Evolutionary conservation across 2,888 invertebrate genomes (phyloP).

Genomic region (Ligdia adustata): DNA sequence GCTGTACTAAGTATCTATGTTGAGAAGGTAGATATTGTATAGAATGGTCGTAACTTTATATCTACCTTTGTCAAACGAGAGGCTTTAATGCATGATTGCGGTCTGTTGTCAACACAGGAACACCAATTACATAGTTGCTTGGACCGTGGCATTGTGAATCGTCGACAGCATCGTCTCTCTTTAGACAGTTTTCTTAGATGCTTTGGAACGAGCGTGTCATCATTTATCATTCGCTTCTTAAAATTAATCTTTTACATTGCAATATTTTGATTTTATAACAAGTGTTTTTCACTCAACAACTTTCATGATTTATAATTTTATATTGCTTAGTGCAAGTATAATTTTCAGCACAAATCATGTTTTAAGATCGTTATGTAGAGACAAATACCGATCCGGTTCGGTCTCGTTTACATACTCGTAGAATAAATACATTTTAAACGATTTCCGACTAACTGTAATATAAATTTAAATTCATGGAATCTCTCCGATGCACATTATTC

Average conservation of each 20-base stretch:
- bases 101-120: conserved; percentile 51
- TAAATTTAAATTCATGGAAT: conserved; percentile 10
- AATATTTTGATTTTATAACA: neutral
- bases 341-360: conserved; percentile 20
- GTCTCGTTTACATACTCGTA: conserved; percentile 21
- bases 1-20: too few species aligned
- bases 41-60: too few species aligned
- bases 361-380: conserved; percentile 15
- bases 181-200: too few species aligned
- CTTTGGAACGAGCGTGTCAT: too few species aligned
- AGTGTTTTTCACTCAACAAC: too few species aligned
- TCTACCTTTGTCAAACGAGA: conserved; percentile 33
- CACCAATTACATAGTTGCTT: conserved; percentile 59
- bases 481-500: neutral
- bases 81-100: conserved; percentile 68
- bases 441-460: conserved; percentile 16
- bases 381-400: conserved; percentile 19
- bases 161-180: too few species aligned
- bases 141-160: conserved; percentile 46
- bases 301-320: too few species aligned
- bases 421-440: conserved; percentile 21
- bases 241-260: too few species aligned
- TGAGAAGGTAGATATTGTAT: too few species aligned
- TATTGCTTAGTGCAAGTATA: conserved; percentile 16
- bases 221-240: too few species aligned